phyloP scores from a whole-genome alignment of 2,797 vertebrate species.

The Telmatherina bonti region DNA sequence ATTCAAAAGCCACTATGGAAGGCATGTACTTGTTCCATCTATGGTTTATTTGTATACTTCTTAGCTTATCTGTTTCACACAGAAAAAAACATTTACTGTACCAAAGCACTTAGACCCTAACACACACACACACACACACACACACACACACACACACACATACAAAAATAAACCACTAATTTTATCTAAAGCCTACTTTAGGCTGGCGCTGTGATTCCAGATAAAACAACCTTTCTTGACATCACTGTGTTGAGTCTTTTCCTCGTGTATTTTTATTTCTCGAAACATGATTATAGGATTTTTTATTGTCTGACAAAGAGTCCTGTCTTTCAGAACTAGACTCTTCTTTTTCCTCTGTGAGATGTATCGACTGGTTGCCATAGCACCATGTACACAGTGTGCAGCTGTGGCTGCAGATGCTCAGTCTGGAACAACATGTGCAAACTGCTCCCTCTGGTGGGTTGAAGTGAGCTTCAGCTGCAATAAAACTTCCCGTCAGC shows the following conservation, averaged over 20 bases:
- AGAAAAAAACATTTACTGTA: too few species aligned
- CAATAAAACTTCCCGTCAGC: neutral
- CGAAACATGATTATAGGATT: slow-evolving; percentile 51
- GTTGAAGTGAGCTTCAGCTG: neutral
- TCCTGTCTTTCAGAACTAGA: slow-evolving; percentile 35
- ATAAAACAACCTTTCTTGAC: slow-evolving; percentile 21
- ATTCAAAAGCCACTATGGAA: too few species aligned
- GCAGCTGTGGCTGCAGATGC: slow-evolving; percentile 46
- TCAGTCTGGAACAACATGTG: slow-evolving; percentile 23
- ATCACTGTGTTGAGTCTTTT: slow-evolving; percentile 16
- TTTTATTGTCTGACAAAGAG: slow-evolving; percentile 55
- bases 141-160: too few species aligned
- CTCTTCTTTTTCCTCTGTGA: slow-evolving; percentile 30
- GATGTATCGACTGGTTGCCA: slow-evolving; percentile 67
- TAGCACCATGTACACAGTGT: slow-evolving; percentile 48
- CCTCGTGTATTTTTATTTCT: slow-evolving; percentile 29
- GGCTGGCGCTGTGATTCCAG: slow-evolving; percentile 15
- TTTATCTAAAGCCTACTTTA: too few species aligned
- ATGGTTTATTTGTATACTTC: too few species aligned
- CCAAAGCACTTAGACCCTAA: too few species aligned
- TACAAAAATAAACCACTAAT: too few species aligned
- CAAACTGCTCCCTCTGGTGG: slow-evolving; percentile 75
- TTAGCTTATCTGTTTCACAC: too few species aligned
- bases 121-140: too few species aligned
- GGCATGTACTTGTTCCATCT: too few species aligned